Base-by-base conservation (phyloP, 2,113 vertebrate species). In the Dendropsophus ebraccatus region DNA sequence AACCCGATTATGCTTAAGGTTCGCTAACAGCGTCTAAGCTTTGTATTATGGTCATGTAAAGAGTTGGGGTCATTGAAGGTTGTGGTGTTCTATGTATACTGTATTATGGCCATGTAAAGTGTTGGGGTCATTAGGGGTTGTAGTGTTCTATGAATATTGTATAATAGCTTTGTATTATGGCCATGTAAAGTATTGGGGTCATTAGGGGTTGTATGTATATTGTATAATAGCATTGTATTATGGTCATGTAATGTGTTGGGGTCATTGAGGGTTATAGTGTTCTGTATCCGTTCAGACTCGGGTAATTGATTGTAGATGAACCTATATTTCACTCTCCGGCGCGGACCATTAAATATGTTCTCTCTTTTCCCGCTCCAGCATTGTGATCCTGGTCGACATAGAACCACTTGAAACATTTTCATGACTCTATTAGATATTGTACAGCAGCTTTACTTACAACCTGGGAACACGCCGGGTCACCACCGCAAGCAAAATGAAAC, bases 371-470 rank as follows among this genome's bases (percentile, higher is more conserved):
- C 12, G 32, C 21, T 70, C 67, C 67, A 37, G 12, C 65, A 32
- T 69, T 69, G 30, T 69, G 17, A 13, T 1, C 30, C 11, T 1
- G 28, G 41, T n/a, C 72, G 23, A 74, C 14, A 2, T 74, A 49
- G 41, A 49, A 37, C n/a, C 41, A 25, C 41, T n/a, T 23, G 3
- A n/a, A 11, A 45, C 7, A 41, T 10, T 45, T 74, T 49, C 41
- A 47, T 49, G 72, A 52, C 73, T 28, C 52, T 76, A 50, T 76
- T 76, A 50, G 47, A 76, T 76, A 50, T 76, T 52, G 12, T 30
- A 74, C 47, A 78, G 77, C 21, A 62, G 77, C 35, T 80, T 80
- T 80, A 41, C 77, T 80, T 25, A 16, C 77, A 45, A 45, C 56
- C 60, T 54, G 77, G 54, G 77, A 80, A 77, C 75, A 12, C 9